Percentiles rank a stretch among this genome's conserved stretches.
Evolutionary conservation across 1,140 invertebrate species (phyloP).

Genomic region (Zaprionus lachaisei): DNA sequence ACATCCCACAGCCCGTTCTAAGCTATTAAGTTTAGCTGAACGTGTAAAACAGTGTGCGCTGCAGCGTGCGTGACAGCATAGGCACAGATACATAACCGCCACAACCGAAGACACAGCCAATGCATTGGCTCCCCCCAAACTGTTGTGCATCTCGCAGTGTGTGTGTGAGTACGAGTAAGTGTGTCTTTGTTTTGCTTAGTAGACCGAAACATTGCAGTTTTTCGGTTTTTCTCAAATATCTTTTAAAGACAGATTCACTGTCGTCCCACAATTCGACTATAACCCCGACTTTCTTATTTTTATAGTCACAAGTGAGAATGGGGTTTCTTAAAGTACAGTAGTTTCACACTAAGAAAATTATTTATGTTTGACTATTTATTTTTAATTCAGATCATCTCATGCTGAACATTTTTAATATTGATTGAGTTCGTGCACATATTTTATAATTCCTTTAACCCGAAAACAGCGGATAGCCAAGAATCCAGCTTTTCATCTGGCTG

Average conservation of each 20-base stretch:
- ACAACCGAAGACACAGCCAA: not conserved
- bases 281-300: constrained; percentile 68
- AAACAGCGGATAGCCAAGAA: too few species aligned
- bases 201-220: constrained; percentile 61
- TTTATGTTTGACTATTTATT: not conserved
- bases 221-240: constrained; percentile 32
- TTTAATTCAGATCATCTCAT: too few species aligned
- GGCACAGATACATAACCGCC: constrained; percentile 10
- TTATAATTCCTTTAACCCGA: too few species aligned
- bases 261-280: constrained; percentile 47
- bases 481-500: too few species aligned
- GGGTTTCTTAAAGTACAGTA: not conserved
- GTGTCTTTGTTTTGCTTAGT: constrained; percentile 52
- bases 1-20: constrained; percentile 66
- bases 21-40: constrained; percentile 62
- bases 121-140: constrained; percentile 23
- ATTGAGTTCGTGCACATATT: too few species aligned
- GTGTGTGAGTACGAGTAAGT: constrained; percentile 9
- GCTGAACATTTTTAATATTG: too few species aligned
- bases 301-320: constrained; percentile 7
- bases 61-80: constrained; percentile 59
- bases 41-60: constrained; percentile 35
- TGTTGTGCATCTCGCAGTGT: constrained; percentile 4
- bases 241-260: constrained; percentile 65
- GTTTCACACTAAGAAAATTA: not conserved